These are phyloP conservation scores for Bellardia bayeri DNA, from an alignment of 2,888 invertebrate species.

Conservation along the genomic window DNA sequence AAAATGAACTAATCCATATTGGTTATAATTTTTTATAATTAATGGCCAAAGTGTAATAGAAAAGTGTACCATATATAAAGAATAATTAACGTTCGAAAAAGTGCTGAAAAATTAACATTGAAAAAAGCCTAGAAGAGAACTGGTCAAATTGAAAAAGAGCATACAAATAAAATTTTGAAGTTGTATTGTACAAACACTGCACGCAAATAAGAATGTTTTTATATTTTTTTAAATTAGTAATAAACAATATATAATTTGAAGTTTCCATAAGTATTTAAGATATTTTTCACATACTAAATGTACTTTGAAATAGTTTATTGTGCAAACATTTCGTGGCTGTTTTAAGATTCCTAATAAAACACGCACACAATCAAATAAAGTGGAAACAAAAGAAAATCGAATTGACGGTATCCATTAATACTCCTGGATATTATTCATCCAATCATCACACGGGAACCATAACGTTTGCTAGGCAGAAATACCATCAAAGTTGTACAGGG, in stretches of 20 bases:
- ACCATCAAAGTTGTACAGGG: too few species aligned
- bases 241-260: slow-evolving; percentile 58
- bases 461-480: too few species aligned
- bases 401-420: too few species aligned
- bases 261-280: slow-evolving; percentile 41
- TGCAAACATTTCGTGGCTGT: too few species aligned
- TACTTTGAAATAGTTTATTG: too few species aligned
- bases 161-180: slow-evolving; percentile 36
- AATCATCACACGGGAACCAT: too few species aligned
- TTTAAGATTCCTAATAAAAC: too few species aligned
- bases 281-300: too few species aligned
- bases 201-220: slow-evolving; percentile 25
- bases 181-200: slow-evolving; percentile 25
- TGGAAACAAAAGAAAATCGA: too few species aligned
- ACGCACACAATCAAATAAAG: too few species aligned
- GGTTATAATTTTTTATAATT: slow-evolving; percentile 46
- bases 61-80: slow-evolving; percentile 68
- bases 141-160: slow-evolving; percentile 61
- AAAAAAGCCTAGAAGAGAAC: slow-evolving; percentile 25
- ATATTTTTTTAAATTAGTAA: slow-evolving; percentile 35
- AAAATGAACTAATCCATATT: slow-evolving; percentile 66
- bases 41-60: slow-evolving; percentile 60
- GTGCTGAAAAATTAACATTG: slow-evolving; percentile 68
- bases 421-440: too few species aligned
- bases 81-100: slow-evolving; percentile 73